These are phyloP conservation scores for Gastrophryne carolinensis DNA, from an alignment of 2,797 vertebrate species.

Conservation along the genomic window DNA sequence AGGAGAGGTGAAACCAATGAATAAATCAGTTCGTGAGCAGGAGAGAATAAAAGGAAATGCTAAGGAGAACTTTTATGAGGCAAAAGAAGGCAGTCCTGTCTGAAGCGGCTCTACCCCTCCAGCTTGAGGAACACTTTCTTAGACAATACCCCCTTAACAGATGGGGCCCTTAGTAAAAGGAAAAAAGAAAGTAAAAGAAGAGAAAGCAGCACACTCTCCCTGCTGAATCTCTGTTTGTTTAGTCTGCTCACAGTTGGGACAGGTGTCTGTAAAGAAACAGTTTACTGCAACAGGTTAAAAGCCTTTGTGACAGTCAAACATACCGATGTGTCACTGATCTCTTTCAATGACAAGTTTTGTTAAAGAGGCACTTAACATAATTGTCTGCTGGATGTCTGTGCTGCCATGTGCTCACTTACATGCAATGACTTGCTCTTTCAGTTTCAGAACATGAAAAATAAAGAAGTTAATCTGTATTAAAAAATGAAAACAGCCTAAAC, in stretches of 20 bases:
- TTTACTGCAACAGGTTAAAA: slow-evolving; percentile 66
- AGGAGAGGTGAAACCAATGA: slow-evolving; percentile 91
- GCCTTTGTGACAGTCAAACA: slow-evolving; percentile 55
- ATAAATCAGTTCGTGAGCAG: slow-evolving; percentile 89
- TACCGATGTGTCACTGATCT: slow-evolving; percentile 32
- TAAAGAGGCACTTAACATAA: slow-evolving; percentile 39
- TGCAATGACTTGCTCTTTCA: too few relatives aligned
- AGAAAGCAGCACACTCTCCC: too few relatives aligned
- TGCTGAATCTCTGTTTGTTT: slow-evolving; percentile 81
- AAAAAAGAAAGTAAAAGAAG: slow-evolving; percentile 68
- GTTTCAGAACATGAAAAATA: too few relatives aligned
- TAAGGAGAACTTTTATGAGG: slow-evolving; percentile 82
- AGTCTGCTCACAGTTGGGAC: slow-evolving; percentile 75
- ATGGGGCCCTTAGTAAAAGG: slow-evolving; percentile 85
- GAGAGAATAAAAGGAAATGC: slow-evolving; percentile 81
- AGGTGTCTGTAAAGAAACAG: slow-evolving; percentile 79
- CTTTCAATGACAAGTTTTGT: slow-evolving; percentile 56
- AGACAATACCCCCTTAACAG: slow-evolving; percentile 93
- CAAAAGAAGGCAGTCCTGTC: slow-evolving; percentile 67
- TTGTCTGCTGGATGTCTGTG: neutral
- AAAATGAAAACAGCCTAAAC: too few relatives aligned
- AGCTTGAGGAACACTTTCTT: slow-evolving; percentile 84
- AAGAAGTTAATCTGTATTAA: too few relatives aligned
- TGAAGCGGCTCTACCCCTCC: slow-evolving; percentile 66
- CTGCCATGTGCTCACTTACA: too few relatives aligned